Percentiles rank a stretch among this genome's conserved stretches.
Conservation (phyloP, 30 jellyfish, hydroid and myxozoan genomes). For the Phacellophora camtschatica region DNA sequence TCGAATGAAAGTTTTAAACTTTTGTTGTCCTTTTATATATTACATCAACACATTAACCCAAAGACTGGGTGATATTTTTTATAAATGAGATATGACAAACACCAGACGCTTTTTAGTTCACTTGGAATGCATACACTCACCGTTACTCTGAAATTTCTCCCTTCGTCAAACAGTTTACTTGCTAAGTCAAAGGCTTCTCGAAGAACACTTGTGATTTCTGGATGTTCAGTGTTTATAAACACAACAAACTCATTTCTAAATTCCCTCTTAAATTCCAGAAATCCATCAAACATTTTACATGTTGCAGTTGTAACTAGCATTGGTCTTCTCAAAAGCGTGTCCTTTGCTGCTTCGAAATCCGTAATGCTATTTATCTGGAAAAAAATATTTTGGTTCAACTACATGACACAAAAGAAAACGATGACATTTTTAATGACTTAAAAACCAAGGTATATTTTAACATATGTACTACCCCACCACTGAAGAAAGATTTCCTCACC, state of each 20-base stretch:
- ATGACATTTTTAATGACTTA: too few relatives aligned
- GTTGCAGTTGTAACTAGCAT: constrained; percentile 59
- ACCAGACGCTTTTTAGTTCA: too few relatives aligned
- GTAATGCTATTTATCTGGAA: constrained; percentile 19
- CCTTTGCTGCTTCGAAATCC: constrained; percentile 64
- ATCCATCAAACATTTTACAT: constrained; percentile 63
- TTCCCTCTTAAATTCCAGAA: not conserved
- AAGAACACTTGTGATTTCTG: constrained; percentile 53
- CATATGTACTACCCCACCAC: too few relatives aligned
- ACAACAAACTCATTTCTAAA: constrained; percentile 54
- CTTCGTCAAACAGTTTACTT: constrained; percentile 42
- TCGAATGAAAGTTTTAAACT: too few relatives aligned
- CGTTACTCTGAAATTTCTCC: constrained; percentile 71
- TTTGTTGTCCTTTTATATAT: too few relatives aligned
- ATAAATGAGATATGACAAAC: too few relatives aligned
- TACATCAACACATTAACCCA: too few relatives aligned
- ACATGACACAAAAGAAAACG: too few relatives aligned
- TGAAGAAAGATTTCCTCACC: too few relatives aligned
- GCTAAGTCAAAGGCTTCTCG: constrained; percentile 78
- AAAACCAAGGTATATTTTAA: too few relatives aligned
- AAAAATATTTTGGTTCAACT: too few relatives aligned
- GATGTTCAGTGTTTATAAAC: constrained; percentile 69
- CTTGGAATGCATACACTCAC: constrained; percentile 52
- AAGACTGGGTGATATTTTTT: too few relatives aligned
- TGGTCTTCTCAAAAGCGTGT: constrained; percentile 64